These are phyloP conservation scores for Melanaphis sacchari DNA, from an alignment of 1,140 invertebrate species.

Conservation along the genomic window DNA sequence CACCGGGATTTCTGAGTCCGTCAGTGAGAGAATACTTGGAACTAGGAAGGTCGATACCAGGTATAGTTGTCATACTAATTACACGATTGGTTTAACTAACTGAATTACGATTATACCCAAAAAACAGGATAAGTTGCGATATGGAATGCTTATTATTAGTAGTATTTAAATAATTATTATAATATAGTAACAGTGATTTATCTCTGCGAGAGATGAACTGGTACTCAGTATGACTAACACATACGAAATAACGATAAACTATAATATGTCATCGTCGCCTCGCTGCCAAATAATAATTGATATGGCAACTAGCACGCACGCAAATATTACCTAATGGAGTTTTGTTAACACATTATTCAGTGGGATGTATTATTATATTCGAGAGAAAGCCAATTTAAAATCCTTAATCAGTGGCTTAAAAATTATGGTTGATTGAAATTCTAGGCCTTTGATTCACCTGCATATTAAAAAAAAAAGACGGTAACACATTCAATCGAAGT, in stretches of 20 bases:
- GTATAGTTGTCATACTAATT: constrained; percentile 66
- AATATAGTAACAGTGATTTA: not conserved
- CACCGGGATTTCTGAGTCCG: constrained; percentile 80
- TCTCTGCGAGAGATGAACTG: not conserved
- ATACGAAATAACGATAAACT: not conserved
- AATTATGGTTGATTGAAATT: not conserved
- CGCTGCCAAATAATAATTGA: constrained; percentile 48
- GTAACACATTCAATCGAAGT: not conserved
- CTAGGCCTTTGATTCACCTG: not conserved
- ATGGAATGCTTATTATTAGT: too few relatives aligned
- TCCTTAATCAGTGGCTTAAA: constrained; percentile 43
- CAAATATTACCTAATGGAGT: constrained; percentile 34
- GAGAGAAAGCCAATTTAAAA: constrained; percentile 50
- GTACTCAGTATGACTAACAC: not conserved
- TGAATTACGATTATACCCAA: not conserved
- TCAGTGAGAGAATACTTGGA: constrained; percentile 84
- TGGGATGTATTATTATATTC: not conserved
- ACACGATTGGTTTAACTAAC: not conserved
- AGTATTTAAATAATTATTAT: not conserved
- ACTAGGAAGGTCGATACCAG: constrained; percentile 85
- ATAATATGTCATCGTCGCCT: not conserved
- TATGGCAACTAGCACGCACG: constrained; percentile 7
- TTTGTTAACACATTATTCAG: constrained; percentile 23
- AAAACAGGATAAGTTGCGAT: not conserved
- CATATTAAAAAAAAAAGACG: not conserved